Evolutionary conservation across 2,113 vertebrate species (phyloP).

Genomic region (Hemibagrus wyckioides): DNA sequence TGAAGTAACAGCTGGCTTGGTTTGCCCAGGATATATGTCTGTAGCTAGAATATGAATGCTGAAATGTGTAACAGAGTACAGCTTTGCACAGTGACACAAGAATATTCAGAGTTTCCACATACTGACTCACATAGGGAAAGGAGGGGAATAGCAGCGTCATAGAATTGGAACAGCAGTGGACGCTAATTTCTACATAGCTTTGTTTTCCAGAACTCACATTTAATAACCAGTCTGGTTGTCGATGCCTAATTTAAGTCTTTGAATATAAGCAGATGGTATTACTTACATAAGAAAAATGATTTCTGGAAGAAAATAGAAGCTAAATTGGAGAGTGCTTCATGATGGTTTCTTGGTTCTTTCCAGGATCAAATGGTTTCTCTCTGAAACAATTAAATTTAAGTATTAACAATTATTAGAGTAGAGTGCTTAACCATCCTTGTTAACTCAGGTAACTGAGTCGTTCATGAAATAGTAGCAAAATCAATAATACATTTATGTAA

Average conservation of each 20-base stretch:
- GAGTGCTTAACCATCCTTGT: background rate
- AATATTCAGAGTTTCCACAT: constrained; percentile 77
- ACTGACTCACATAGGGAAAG: constrained; percentile 53
- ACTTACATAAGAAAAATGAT: background rate
- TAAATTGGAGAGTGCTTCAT: background rate
- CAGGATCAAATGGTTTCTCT: background rate
- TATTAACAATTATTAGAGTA: background rate
- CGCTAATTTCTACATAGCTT: background rate
- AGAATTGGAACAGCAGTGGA: background rate
- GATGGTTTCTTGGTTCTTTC: background rate
- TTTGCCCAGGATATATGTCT: constrained; percentile 47
- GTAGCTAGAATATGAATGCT: constrained; percentile 62
- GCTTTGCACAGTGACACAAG: constrained; percentile 68
- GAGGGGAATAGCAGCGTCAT: constrained; percentile 18
- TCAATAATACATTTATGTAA: background rate
- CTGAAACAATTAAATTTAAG: background rate
- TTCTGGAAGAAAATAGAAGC: background rate
- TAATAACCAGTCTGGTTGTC: background rate
- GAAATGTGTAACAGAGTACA: constrained; percentile 70
- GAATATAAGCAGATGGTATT: background rate
- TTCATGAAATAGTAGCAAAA: background rate
- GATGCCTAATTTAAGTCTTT: background rate
- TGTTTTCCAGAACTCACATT: background rate
- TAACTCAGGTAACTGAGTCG: background rate
- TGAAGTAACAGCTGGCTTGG: constrained; percentile 39